These are phyloP conservation scores for Odocoileus hemionus DNA, from an alignment of 2,113 vertebrate species.

Conservation along the genomic window DNA sequence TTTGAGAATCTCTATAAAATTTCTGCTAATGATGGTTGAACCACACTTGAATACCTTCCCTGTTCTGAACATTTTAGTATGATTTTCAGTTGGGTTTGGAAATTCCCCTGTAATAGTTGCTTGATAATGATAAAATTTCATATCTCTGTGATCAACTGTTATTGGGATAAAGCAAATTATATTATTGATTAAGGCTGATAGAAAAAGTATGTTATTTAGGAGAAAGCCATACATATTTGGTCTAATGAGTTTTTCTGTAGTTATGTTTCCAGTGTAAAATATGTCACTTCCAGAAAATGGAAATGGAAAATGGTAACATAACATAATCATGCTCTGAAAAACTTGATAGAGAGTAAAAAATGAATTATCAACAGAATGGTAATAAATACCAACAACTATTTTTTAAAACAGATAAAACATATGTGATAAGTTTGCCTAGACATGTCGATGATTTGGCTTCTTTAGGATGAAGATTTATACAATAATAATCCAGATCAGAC, in stretches of 20 bases:
- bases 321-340: background rate
- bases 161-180: background rate
- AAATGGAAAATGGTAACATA: slow-evolving; percentile 19
- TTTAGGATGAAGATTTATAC: slow-evolving; percentile 7
- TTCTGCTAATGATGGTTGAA: background rate
- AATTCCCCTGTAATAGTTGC: background rate
- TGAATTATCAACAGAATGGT: background rate
- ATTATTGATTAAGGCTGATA: background rate
- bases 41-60: background rate
- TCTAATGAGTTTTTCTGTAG: background rate
- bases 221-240: background rate
- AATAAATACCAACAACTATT: slow-evolving; percentile 16
- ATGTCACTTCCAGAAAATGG: background rate
- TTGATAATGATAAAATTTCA: background rate
- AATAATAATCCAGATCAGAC: slow-evolving; percentile 12
- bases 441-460: background rate
- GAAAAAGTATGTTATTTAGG: background rate
- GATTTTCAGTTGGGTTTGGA: background rate
- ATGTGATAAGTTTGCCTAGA: background rate
- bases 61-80: background rate
- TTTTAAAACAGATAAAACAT: background rate
- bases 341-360: background rate
- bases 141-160: background rate
- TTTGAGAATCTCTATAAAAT: background rate
- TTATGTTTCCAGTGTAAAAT: slow-evolving; percentile 20